Base-by-base conservation (phyloP, 92 coral and sea anemone species). In the Epizoanthus ramosus region DNA sequence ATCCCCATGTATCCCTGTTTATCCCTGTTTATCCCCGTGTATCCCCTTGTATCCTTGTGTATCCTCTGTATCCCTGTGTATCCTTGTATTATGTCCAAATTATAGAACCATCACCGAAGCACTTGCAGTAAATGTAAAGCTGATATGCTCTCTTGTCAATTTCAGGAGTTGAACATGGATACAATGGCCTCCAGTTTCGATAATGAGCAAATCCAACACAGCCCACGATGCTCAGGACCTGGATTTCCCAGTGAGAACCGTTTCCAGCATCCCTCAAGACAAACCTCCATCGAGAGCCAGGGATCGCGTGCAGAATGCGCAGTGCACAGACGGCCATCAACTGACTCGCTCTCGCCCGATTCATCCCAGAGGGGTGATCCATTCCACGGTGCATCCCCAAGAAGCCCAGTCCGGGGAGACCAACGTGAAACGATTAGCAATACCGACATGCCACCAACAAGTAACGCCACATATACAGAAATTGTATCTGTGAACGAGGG, bases 211-310 rank as follows among this genome's bases (percentile, higher is more conserved):
- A 69, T 15, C 25, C 71, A 69, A 13, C 71, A 77, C 50, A 77
- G 71, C 31, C 71, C 82, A 15, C 82, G 52, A 10, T 77, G 82
- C 54, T 17, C 71, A 22, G 70, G 69, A 18, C 57, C 71, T 13
- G 70, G 81, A 18, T n/a, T 76, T 6, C 22, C 70, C 21, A 53
- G 25, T 15, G 57, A 63, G 37, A 47, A 5, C 4, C 7, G 54
- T 50, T 77, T 41, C 59, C 41, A 77, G 9, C 57, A 61, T 22
- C 58, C 45, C 25, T 23, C 71, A 28, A 77, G 59, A 24, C 52
- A 77, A 39, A 77, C 37, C 22, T 61, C 82, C 16, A 41, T 39
- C 28, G 70, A 61, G 10, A 77, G 70, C 58, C 35, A 37, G 28
- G 25, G 57, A 19, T 77, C 80, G 35, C 52, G 41, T 47, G 52